These are phyloP conservation scores for Macquaria australasica DNA, from an alignment of 2,113 vertebrate genomes.

Conservation along the genomic window DNA sequence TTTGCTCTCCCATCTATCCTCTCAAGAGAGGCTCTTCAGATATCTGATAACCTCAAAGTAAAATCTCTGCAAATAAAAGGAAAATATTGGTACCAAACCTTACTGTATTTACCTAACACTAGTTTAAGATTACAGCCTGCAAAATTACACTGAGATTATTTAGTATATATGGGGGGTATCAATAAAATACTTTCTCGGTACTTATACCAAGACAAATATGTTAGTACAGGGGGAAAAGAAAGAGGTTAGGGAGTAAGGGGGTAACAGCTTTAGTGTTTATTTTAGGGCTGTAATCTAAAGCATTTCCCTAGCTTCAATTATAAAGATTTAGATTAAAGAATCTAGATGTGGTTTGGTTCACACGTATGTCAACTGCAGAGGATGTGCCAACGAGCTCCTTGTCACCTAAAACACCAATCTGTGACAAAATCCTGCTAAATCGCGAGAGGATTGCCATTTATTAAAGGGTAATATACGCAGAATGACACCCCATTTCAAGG, in stretches of 20 bases:
- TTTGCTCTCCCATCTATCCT: conserved; percentile 66
- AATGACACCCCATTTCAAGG: conserved; percentile 55
- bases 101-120: background rate
- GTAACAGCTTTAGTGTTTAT: background rate
- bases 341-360: background rate
- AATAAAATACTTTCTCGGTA: background rate
- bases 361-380: background rate
- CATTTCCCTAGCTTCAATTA: background rate
- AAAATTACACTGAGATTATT: background rate
- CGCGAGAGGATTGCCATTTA: conserved; percentile 42
- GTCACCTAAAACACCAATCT: conserved; percentile 29
- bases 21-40: conserved; percentile 27
- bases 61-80: conserved; percentile 25
- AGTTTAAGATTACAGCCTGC: background rate
- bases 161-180: background rate
- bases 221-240: background rate
- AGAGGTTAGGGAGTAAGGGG: background rate
- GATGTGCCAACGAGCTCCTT: conserved; percentile 7
- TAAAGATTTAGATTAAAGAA: background rate
- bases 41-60: conserved; percentile 19
- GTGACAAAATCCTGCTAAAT: conserved; percentile 18
- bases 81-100: background rate
- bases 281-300: background rate
- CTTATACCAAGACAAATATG: background rate
- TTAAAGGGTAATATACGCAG: conserved; percentile 48